Conservation (phyloP, 2,113 vertebrate genomes). For the Gambusia affinis region DNA sequence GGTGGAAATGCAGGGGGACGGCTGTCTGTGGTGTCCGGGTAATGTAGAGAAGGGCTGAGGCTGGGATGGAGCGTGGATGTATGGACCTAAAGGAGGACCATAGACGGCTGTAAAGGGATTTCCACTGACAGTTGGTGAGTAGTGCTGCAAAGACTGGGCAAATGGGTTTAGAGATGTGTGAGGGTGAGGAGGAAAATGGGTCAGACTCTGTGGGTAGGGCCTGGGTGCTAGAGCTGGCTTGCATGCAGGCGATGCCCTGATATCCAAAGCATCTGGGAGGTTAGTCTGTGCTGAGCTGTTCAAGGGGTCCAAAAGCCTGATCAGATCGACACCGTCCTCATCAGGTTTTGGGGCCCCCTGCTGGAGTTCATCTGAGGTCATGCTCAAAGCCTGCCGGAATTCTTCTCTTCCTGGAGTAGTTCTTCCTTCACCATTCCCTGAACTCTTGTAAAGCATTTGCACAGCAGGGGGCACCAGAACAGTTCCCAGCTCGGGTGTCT, state of each 20-base stretch:
- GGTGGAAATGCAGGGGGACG: conserved; percentile 71
- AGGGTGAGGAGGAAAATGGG: conserved; percentile 70
- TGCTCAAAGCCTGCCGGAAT: conserved; percentile 69
- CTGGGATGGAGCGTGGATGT: conserved; percentile 77
- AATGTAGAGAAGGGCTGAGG: conserved; percentile 78
- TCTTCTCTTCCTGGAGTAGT: conserved; percentile 71
- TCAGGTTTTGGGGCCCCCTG: conserved; percentile 77
- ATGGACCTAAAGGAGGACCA: conserved; percentile 71
- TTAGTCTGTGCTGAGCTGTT: conserved; percentile 29
- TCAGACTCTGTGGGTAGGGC: conserved; percentile 71
- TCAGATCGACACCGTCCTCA: conserved; percentile 80
- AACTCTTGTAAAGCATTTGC: conserved; percentile 79
- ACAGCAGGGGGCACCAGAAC: conserved; percentile 82
- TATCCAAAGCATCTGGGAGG: conserved; percentile 17
- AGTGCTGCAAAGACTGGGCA: conserved; percentile 77
- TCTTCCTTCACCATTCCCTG: conserved; percentile 65
- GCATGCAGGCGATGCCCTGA: conserved; percentile 48
- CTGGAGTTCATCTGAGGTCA: conserved; percentile 70
- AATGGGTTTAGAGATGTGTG: conserved; percentile 88
- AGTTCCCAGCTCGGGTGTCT: conserved; percentile 88
- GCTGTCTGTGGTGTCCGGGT: conserved; percentile 84
- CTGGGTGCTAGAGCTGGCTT: conserved; percentile 70
- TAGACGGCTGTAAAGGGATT: conserved; percentile 83
- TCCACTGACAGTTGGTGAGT: conserved; percentile 76
- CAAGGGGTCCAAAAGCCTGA: conserved; percentile 91